Percentiles rank a stretch among this genome's conserved stretches.
Conservation (phyloP, 2,797 vertebrate species). For the Etheostoma perlongum region DNA sequence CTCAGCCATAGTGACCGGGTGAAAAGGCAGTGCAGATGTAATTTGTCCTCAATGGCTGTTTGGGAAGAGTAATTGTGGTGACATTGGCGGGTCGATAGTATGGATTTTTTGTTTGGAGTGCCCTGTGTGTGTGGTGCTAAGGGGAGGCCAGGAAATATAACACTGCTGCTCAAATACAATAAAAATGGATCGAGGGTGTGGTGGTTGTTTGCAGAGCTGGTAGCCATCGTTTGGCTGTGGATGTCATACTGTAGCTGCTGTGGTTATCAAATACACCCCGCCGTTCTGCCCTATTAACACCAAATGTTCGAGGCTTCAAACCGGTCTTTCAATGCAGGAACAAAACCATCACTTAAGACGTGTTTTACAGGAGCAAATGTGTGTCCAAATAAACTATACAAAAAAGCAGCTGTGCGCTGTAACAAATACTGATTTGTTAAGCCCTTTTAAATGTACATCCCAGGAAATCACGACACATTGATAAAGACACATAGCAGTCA, state of each 20-base stretch:
- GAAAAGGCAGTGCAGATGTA: constrained; percentile 99
- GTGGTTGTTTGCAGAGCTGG: constrained; percentile 94
- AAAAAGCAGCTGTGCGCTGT: constrained; percentile 17
- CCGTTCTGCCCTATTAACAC: constrained; percentile 84
- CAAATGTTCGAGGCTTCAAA: constrained; percentile 86
- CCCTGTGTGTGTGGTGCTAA: constrained; percentile 99
- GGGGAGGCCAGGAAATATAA: constrained; percentile 98
- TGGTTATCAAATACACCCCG: constrained; percentile 90
- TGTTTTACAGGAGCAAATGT: constrained; percentile 54
- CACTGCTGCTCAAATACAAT: constrained; percentile 98
- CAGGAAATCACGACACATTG: background rate
- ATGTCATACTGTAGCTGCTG: constrained; percentile 92
- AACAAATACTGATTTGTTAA: constrained; percentile 29
- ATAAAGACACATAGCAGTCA: background rate
- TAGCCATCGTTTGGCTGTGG: constrained; percentile 91
- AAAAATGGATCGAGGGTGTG: constrained; percentile 98
- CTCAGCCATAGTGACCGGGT: constrained; percentile 95
- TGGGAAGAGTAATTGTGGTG: constrained; percentile 99
- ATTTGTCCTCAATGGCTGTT: constrained; percentile 99
- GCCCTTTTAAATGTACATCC: constrained; percentile 12
- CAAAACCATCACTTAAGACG: constrained; percentile 66
- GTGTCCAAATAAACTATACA: constrained; percentile 46
- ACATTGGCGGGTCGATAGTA: constrained; percentile 98
- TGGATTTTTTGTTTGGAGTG: constrained; percentile 99
- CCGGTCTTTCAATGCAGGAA: constrained; percentile 68